Evolutionary conservation across 2,888 invertebrate species (phyloP).

Genomic region (Drosophila borealis): DNA sequence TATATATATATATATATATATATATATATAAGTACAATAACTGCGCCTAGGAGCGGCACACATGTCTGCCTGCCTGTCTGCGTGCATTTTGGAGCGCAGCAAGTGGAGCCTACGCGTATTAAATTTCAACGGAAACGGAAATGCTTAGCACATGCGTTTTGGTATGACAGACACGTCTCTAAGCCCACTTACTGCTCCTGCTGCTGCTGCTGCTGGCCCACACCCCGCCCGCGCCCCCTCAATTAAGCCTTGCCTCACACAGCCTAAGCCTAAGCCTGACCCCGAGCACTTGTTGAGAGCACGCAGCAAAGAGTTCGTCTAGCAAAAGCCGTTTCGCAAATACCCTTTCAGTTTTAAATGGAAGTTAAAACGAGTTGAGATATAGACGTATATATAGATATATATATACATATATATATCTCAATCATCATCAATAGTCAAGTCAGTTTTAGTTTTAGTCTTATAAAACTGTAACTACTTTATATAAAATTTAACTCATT

Average conservation of each 20-base stretch:
- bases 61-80: constrained; percentile 3
- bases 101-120: constrained; percentile 44
- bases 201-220: neutral
- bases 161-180: constrained; percentile 38
- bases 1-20: neutral
- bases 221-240: neutral
- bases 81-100: constrained; percentile 6
- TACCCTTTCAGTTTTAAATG: constrained; percentile 1
- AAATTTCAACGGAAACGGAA: constrained; percentile 62
- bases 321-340: neutral
- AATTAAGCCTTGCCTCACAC: neutral
- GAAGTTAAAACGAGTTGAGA: neutral
- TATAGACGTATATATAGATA: no score
- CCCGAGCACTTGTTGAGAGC: constrained; percentile 7
- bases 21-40: constrained; percentile 6
- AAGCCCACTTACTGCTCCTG: neutral
- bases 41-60: constrained; percentile 3
- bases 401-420: no score
- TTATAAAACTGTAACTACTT: no score
- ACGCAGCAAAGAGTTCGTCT: neutral
- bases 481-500: no score
- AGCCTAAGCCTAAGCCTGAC: constrained; percentile 27
- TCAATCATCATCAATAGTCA: no score
- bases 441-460: no score
- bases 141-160: constrained; percentile 35